Evolutionary conservation across 2,113 vertebrate species (phyloP).

Genomic region (Platysteira castanea): DNA sequence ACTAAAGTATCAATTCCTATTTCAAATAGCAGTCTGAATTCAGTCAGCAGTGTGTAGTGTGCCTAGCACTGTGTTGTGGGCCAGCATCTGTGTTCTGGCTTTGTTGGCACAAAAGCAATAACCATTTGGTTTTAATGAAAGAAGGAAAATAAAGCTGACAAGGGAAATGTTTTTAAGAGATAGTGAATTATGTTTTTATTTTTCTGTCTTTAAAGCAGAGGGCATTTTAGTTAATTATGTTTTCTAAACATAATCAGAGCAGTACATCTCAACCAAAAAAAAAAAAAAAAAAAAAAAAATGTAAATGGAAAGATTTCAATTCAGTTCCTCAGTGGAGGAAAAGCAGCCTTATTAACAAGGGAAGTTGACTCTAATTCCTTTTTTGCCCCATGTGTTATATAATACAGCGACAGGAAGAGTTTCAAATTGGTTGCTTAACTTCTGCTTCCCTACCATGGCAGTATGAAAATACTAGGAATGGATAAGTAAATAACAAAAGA

Average conservation of each 20-base stretch:
- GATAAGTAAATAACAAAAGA: neutral
- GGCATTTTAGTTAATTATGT: constrained; percentile 1
- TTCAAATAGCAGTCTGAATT: neutral
- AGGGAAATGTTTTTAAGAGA: neutral
- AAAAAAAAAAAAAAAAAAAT: neutral
- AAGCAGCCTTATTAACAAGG: neutral
- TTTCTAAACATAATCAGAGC: neutral
- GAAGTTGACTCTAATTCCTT: neutral
- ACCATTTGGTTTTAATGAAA: neutral
- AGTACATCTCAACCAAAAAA: neutral
- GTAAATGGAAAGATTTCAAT: neutral
- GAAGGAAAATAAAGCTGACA: neutral
- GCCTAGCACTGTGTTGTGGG: neutral
- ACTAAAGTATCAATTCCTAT: neutral
- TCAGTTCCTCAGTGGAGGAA: neutral
- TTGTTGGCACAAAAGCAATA: neutral
- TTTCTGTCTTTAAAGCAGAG: neutral
- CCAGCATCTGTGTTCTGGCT: neutral
- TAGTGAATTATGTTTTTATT: neutral
- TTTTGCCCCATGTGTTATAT: neutral
- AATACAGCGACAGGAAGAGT: neutral
- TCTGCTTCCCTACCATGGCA: neutral
- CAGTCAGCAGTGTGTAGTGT: neutral
- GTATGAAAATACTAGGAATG: neutral
- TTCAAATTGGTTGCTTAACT: neutral